phyloP scores from a whole-genome alignment of 1,140 invertebrate species.

The Drosophila pseudoobscura region DNA sequence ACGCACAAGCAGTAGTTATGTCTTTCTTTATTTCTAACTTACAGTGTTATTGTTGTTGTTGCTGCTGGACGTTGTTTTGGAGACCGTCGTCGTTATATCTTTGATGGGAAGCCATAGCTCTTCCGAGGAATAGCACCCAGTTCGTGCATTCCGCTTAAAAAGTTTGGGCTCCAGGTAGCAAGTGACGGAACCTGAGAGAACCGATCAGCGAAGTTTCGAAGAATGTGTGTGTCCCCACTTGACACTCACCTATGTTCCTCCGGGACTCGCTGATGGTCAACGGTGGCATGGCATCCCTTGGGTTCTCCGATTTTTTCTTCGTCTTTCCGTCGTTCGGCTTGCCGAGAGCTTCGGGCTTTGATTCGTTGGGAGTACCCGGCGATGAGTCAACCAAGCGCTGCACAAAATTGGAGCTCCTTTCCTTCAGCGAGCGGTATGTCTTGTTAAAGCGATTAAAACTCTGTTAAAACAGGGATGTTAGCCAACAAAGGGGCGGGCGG shows the following conservation, averaged over 20 bases:
- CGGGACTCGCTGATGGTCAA: slow-evolving; percentile 77
- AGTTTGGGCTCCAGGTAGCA: slow-evolving; percentile 88
- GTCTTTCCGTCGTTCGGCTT: slow-evolving; percentile 36
- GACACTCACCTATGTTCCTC: slow-evolving; percentile 70
- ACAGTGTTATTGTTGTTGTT: slow-evolving; percentile 59
- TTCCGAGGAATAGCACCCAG: slow-evolving; percentile 87
- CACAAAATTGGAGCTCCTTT: slow-evolving; percentile 67
- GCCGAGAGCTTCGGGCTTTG: slow-evolving; percentile 38
- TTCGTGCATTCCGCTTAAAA: slow-evolving; percentile 87
- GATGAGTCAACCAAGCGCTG: slow-evolving; percentile 64
- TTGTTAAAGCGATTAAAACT: slow-evolving; percentile 80
- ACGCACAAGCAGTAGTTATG: background rate
- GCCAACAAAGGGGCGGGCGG: background rate
- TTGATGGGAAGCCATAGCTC: slow-evolving; percentile 90
- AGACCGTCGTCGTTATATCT: slow-evolving; percentile 85
- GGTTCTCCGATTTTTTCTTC: slow-evolving; percentile 61
- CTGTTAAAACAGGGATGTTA: slow-evolving; percentile 51
- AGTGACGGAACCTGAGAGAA: slow-evolving; percentile 86
- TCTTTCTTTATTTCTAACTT: slow-evolving; percentile 46
- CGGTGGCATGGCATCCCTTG: slow-evolving; percentile 67
- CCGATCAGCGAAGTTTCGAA: background rate
- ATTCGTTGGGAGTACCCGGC: slow-evolving; percentile 22
- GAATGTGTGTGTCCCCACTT: background rate
- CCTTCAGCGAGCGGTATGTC: slow-evolving; percentile 77
- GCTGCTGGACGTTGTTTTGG: slow-evolving; percentile 53